Conservation (phyloP, 2,113 vertebrate species). For the Galeopterus variegatus region DNA sequence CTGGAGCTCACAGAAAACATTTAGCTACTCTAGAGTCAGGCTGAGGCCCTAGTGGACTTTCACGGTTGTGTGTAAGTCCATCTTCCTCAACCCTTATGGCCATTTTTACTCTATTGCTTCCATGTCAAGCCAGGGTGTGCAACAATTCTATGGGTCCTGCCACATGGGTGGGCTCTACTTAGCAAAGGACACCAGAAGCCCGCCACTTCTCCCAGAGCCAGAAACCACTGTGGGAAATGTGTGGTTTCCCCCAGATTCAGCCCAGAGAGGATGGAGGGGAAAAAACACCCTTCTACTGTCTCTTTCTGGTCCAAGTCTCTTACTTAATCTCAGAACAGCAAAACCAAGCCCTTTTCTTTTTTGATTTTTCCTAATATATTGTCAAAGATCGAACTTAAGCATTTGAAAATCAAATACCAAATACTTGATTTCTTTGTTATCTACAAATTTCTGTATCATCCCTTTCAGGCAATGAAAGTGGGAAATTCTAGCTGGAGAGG, state of each 20-base stretch:
- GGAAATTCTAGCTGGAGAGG: neutral
- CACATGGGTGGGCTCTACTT: no score
- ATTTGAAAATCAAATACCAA: conserved; percentile 31
- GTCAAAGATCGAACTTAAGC: neutral
- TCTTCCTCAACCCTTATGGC: accelerated
- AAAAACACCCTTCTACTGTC: neutral
- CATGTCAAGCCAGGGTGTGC: neutral
- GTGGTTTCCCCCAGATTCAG: neutral
- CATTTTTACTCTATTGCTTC: neutral
- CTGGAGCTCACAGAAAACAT: neutral
- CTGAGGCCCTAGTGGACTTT: neutral
- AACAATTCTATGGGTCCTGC: neutral
- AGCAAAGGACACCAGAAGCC: neutral
- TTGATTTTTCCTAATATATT: neutral
- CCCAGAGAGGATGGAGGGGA: neutral
- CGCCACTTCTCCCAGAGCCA: neutral
- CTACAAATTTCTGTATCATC: neutral
- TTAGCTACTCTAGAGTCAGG: no score
- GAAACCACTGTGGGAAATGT: neutral
- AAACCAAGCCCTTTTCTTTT: neutral
- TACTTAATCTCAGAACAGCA: neutral
- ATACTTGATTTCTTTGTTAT: conserved; percentile 22
- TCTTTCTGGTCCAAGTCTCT: neutral
- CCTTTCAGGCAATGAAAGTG: neutral
- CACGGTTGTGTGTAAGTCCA: neutral